phyloP scores from a whole-genome alignment of 2,113 vertebrate species.

The Laticauda colubrina region DNA sequence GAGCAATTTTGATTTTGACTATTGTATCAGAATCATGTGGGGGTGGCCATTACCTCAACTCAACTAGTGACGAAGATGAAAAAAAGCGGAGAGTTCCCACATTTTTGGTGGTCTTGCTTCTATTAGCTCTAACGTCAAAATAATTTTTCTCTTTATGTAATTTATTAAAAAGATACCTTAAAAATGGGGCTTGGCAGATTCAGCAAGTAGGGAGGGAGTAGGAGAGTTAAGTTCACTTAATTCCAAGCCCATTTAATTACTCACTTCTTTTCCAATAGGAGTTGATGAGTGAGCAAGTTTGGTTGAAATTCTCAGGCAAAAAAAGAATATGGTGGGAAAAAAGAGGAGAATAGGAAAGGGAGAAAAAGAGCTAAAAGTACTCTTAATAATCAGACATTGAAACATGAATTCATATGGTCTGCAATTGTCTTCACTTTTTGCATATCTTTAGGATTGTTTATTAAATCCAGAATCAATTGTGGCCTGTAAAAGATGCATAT shows the following conservation, averaged over 20 bases:
- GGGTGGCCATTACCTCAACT: background rate
- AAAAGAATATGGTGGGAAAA: background rate
- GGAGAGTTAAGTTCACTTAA: background rate
- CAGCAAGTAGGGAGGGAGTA: background rate
- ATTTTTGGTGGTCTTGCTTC: background rate
- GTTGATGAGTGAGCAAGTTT: background rate
- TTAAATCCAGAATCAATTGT: background rate
- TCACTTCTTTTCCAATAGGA: background rate
- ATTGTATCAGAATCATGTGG: background rate
- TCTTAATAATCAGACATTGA: background rate
- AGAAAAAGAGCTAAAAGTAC: background rate
- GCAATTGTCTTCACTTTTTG: background rate
- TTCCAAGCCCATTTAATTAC: background rate
- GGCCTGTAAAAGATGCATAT: background rate
- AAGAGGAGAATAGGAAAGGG: background rate
- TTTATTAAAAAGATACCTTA: background rate
- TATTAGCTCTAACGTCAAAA: background rate
- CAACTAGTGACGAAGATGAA: background rate
- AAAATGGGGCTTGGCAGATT: background rate
- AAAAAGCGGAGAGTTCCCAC: background rate
- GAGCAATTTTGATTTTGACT: background rate
- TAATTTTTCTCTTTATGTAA: background rate
- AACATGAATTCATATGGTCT: background rate
- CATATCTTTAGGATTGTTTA: background rate
- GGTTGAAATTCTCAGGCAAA: background rate